These are phyloP conservation scores for Discoglossus pictus DNA, from an alignment of 2,797 vertebrate genomes.

Conservation along the genomic window DNA sequence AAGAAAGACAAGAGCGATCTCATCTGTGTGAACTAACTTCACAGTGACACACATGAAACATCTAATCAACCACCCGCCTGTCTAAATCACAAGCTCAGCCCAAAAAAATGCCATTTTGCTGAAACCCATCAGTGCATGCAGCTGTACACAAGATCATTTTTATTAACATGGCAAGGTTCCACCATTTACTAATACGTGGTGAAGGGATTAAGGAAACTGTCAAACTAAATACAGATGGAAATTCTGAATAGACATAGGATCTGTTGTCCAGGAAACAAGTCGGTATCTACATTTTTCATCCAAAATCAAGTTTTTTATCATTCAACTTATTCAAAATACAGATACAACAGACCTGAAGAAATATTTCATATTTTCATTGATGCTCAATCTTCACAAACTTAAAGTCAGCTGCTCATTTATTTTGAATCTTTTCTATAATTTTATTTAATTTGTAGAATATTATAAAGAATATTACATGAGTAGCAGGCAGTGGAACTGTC, in stretches of 20 bases:
- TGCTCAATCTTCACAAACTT: too few species aligned
- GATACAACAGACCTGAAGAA: too few species aligned
- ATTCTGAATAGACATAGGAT: slow-evolving; percentile 9
- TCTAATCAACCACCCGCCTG: slow-evolving; percentile 37
- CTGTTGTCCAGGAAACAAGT: slow-evolving; percentile 18
- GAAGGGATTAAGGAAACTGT: neutral
- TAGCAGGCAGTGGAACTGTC: too few species aligned
- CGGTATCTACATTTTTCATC: too few species aligned
- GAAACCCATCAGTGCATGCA: neutral
- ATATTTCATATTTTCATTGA: too few species aligned
- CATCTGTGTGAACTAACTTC: slow-evolving; percentile 20
- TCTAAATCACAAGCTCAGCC: slow-evolving; percentile 7
- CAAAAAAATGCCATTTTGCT: slow-evolving; percentile 10
- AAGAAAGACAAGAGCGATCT: slow-evolving; percentile 38
- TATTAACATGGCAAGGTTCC: slow-evolving; percentile 4
- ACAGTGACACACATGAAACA: slow-evolving; percentile 19
- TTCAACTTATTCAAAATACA: too few species aligned
- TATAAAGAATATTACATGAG: too few species aligned
- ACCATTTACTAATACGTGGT: neutral
- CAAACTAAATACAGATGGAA: neutral
- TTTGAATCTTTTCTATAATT: too few species aligned
- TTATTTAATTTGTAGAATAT: too few species aligned
- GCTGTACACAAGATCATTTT: slow-evolving; percentile 11
- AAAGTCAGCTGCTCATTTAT: too few species aligned
- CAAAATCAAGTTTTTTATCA: too few species aligned